Evolutionary conservation across 2,888 invertebrate species (phyloP).

Genomic region (Lordiphosa andalusiaca): DNA sequence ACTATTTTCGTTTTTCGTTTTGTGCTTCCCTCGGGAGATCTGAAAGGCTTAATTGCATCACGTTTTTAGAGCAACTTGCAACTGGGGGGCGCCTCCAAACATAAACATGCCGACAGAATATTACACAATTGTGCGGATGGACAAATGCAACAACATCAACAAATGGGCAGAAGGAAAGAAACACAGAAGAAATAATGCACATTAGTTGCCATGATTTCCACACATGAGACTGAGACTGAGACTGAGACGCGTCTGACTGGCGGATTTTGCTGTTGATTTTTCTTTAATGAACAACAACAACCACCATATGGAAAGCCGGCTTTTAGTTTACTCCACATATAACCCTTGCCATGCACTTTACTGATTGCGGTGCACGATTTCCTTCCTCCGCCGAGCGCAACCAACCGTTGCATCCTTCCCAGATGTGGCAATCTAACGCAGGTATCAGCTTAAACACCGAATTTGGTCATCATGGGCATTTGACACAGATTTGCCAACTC

Average conservation of each 20-base stretch:
- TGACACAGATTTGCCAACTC: constrained; percentile 68
- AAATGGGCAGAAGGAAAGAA: constrained; percentile 20
- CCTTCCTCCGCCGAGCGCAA: constrained; percentile 46
- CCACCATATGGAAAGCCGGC: not conserved
- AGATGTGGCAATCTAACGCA: constrained; percentile 35
- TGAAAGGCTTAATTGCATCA: constrained; percentile 71
- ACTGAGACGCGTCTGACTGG: constrained; percentile 24
- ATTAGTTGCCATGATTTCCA: constrained; percentile 64
- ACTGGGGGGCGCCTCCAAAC: constrained; percentile 24
- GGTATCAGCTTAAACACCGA: constrained; percentile 13
- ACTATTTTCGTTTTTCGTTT: constrained; percentile 31
- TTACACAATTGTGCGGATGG: constrained; percentile 59
- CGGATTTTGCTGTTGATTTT: constrained; percentile 22
- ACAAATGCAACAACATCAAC: constrained; percentile 9
- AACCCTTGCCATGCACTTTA: constrained; percentile 27
- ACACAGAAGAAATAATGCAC: constrained; percentile 51
- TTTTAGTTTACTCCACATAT: not conserved
- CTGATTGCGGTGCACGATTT: constrained; percentile 11
- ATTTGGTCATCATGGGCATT: constrained; percentile 32
- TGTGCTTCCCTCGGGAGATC: constrained; percentile 34
- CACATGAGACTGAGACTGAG: constrained; percentile 50
- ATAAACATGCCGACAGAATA: constrained; percentile 52
- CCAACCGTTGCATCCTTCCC: constrained; percentile 63
- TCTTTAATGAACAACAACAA: constrained; percentile 35
- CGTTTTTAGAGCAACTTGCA: constrained; percentile 67